Percentiles rank a stretch among this genome's conserved stretches.
Conservation (phyloP, 2,888 invertebrate genomes). For the Euclidia mi region DNA sequence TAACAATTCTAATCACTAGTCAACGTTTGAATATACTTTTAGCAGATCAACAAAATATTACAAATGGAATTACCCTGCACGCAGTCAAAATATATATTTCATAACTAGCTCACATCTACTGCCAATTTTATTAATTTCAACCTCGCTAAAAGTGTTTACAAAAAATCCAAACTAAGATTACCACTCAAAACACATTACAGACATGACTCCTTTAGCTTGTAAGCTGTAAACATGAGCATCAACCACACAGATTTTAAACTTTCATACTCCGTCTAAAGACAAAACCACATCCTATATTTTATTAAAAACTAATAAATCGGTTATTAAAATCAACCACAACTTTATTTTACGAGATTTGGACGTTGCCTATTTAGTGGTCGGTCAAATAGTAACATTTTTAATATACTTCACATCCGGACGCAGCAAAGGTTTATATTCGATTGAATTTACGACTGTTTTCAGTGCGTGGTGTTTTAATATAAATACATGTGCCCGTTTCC, state of each 20-base stretch:
- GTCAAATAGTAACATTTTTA: constrained; percentile 85
- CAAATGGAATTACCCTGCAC: too few species aligned
- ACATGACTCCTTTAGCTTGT: constrained; percentile 54
- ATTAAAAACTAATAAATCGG: constrained; percentile 75
- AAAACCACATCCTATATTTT: constrained; percentile 84
- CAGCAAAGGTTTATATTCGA: constrained; percentile 83
- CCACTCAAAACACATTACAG: constrained; percentile 53
- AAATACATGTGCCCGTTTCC: constrained; percentile 85
- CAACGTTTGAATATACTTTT: too few species aligned
- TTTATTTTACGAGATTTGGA: constrained; percentile 69
- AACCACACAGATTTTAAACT: constrained; percentile 75
- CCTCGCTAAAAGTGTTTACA: constrained; percentile 29
- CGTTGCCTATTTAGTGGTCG: constrained; percentile 78
- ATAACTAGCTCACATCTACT: background rate
- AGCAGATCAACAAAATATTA: too few species aligned
- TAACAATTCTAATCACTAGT: too few species aligned
- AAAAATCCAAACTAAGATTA: constrained; percentile 39
- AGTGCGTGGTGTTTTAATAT: constrained; percentile 87
- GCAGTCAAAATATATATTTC: background rate
- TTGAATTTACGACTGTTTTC: constrained; percentile 89
- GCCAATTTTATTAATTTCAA: constrained; percentile 2
- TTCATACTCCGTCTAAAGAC: constrained; percentile 65
- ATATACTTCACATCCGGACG: constrained; percentile 83
- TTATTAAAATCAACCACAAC: constrained; percentile 79
- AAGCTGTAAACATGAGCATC: constrained; percentile 66